Evolutionary conservation across 1,140 invertebrate species (phyloP).

Genomic region (Drosophila navojoa): DNA sequence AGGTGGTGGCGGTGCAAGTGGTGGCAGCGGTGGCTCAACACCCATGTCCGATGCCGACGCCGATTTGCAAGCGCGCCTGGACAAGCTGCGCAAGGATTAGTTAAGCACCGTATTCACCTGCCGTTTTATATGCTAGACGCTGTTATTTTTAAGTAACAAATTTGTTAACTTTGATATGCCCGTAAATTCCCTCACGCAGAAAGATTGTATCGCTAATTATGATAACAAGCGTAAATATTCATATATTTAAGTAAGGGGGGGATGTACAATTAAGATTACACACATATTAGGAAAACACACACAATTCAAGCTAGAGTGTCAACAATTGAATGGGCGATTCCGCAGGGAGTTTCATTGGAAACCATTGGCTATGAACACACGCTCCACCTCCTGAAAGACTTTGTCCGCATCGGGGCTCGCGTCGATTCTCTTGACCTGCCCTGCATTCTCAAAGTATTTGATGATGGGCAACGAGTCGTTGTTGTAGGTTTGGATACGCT

Average conservation of each 20-base stretch:
- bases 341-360: slow-evolving; percentile 43
- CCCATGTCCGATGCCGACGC: slow-evolving; percentile 94
- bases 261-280: slow-evolving; percentile 13
- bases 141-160: slow-evolving; percentile 36
- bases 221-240: slow-evolving; percentile 62
- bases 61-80: slow-evolving; percentile 96
- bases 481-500: slow-evolving; percentile 95
- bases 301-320: slow-evolving; percentile 21
- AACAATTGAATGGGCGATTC: slow-evolving; percentile 16
- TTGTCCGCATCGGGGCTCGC: slow-evolving; percentile 88
- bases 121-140: slow-evolving; percentile 33
- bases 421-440: slow-evolving; percentile 92
- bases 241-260: slow-evolving; percentile 48
- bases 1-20: slow-evolving; percentile 84
- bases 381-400: slow-evolving; percentile 87
- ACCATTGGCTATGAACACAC: slow-evolving; percentile 59
- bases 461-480: slow-evolving; percentile 97
- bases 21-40: slow-evolving; percentile 85
- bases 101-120: slow-evolving; percentile 61
- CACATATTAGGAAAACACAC: slow-evolving; percentile 14
- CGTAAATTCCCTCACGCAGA: slow-evolving; percentile 3
- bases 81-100: slow-evolving; percentile 96
- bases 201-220: slow-evolving; percentile 23
- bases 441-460: slow-evolving; percentile 90
- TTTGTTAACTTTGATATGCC: slow-evolving; percentile 51